Conservation (phyloP, 2,113 vertebrate genomes). For the Takifugu flavidus region DNA sequence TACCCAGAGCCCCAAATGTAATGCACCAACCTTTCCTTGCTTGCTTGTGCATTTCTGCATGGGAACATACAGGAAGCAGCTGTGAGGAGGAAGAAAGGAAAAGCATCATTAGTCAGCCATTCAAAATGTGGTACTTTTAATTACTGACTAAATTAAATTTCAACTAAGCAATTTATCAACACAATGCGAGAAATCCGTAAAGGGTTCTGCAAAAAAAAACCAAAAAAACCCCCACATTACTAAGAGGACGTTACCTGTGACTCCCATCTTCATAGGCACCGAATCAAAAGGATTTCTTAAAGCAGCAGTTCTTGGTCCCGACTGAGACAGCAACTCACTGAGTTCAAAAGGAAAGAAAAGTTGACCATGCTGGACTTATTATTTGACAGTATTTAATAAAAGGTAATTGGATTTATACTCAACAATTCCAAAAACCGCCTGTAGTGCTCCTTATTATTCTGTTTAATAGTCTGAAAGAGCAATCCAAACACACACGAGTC, state of each 20-base stretch:
- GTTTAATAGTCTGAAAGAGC: conserved; percentile 67
- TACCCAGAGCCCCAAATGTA: background rate
- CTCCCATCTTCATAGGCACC: conserved; percentile 40
- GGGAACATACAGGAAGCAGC: conserved; percentile 56
- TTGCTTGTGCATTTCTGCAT: conserved; percentile 58
- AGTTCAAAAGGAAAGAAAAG: conserved; percentile 8
- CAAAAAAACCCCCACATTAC: background rate
- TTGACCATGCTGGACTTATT: background rate
- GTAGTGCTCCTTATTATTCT: conserved; percentile 75
- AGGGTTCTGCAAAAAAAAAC: too few species aligned
- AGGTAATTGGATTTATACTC: conserved; percentile 17
- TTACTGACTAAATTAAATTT: background rate
- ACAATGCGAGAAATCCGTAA: background rate
- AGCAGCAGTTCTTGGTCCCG: conserved; percentile 42
- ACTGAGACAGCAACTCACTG: conserved; percentile 53
- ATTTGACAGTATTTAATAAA: background rate
- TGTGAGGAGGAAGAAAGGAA: conserved; percentile 25
- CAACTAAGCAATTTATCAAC: background rate
- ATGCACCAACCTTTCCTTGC: conserved; percentile 62
- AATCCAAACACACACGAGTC: too few species aligned
- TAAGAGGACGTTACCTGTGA: conserved; percentile 48
- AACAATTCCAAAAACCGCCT: conserved; percentile 74
- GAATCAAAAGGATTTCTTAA: conserved; percentile 58
- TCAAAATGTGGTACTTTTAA: background rate
- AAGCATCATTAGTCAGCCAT: background rate